Percentiles rank a stretch among this genome's conserved stretches.
These are phyloP conservation scores for Daubentonia madagascariensis DNA, from an alignment of 2,113 vertebrate species.

Conservation along the genomic window DNA sequence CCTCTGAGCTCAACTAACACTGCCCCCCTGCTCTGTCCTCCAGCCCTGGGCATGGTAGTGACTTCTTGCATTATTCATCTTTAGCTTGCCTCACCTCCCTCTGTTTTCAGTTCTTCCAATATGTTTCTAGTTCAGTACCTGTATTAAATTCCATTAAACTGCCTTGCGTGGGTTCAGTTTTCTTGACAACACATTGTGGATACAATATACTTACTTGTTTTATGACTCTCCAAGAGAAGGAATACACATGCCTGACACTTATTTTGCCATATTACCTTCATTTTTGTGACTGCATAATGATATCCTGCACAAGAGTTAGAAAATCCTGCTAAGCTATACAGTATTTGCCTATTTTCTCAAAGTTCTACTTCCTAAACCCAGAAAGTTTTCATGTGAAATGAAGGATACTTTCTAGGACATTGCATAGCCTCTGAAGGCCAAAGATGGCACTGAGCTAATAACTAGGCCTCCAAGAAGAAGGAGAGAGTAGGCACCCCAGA, in stretches of 20 bases:
- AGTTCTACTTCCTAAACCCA: neutral
- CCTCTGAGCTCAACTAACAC: neutral
- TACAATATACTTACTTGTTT: neutral
- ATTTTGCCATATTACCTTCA: neutral
- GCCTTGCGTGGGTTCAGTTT: neutral
- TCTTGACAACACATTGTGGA: neutral
- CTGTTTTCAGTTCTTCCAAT: neutral
- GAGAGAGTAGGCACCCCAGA: neutral
- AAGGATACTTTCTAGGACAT: conserved; percentile 35
- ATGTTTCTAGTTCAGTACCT: neutral
- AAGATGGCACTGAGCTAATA: neutral
- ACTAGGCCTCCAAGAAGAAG: neutral
- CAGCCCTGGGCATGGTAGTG: neutral
- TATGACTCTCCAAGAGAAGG: neutral
- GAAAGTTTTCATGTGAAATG: neutral
- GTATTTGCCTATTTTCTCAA: neutral
- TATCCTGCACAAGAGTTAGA: neutral
- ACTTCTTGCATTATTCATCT: neutral
- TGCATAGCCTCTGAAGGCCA: neutral
- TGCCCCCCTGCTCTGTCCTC: neutral
- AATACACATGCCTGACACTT: neutral
- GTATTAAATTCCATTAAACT: neutral
- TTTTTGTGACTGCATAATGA: neutral
- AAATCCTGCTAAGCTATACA: neutral
- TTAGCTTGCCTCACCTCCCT: neutral